A percentile compares a stretch with the other conserved stretches of the same genome.
Evolutionary conservation across 1,140 invertebrate species (phyloP).

Genomic region (Dendroctonus ponderosae): DNA sequence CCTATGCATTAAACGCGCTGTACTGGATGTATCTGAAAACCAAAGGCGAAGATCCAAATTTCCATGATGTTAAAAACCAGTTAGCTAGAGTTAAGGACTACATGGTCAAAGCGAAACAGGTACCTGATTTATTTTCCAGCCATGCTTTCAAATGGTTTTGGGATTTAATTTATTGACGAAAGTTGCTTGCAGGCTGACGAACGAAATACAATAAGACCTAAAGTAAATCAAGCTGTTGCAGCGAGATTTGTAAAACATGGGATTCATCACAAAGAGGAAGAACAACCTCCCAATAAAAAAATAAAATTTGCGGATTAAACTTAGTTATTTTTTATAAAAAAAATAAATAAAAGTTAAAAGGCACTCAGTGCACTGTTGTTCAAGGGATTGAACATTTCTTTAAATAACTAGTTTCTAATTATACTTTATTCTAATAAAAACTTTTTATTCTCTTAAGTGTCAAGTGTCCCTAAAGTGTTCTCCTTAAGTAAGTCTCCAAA

Average conservation of each 20-base stretch:
- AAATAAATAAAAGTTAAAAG: not conserved
- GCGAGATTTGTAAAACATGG: conserved; percentile 61
- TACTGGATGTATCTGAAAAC: conserved; percentile 61
- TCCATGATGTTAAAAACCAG: conserved; percentile 59
- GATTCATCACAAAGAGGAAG: conserved; percentile 24
- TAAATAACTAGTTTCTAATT: no score
- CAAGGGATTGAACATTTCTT: no score
- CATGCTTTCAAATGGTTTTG: not conserved
- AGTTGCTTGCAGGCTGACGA: conserved; percentile 50
- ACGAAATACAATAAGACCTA: conserved; percentile 55
- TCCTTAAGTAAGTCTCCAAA: no score
- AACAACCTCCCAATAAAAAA: conserved; percentile 37
- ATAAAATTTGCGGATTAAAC: conserved; percentile 36
- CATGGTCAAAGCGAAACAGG: conserved; percentile 59
- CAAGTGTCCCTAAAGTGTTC: no score
- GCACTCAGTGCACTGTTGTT: no score
- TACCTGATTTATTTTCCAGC: conserved; percentile 28
- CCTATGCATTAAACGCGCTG: conserved; percentile 59
- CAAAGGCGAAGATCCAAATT: conserved; percentile 57
- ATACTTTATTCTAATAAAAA: no score
- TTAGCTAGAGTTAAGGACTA: conserved; percentile 57
- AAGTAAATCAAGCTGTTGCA: conserved; percentile 56
- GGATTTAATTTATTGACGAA: not conserved
- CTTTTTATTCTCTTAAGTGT: no score
- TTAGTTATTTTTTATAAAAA: no score